A percentile compares a stretch with the other conserved stretches of the same genome.
Conservation (phyloP, 2,113 vertebrate species). For the Saguinus midas region DNA sequence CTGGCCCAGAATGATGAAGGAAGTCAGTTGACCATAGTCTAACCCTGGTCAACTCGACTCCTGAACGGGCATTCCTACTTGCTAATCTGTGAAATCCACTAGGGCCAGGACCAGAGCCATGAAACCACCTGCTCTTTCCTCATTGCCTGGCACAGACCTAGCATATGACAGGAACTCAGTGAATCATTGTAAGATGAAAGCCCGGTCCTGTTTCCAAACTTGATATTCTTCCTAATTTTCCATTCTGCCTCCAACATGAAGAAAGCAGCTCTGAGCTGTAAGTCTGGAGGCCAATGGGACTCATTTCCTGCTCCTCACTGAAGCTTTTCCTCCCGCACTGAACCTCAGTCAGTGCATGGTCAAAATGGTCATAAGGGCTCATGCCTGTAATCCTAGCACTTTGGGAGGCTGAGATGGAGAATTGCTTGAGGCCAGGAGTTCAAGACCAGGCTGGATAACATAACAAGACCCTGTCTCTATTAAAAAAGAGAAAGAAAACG, state of each 20-base stretch:
- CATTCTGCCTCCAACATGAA: not conserved
- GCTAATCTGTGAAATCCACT: not conserved
- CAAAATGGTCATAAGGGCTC: not conserved
- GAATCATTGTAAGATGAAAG: not conserved
- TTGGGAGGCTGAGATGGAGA: no score
- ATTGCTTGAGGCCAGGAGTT: no score
- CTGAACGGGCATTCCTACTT: not conserved
- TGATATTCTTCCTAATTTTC: not conserved
- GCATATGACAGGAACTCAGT: not conserved
- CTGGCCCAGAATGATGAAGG: not conserved
- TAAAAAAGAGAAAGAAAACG: no score
- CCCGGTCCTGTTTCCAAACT: not conserved
- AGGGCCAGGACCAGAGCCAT: not conserved
- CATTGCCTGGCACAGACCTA: not conserved
- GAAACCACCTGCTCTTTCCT: fast-evolving
- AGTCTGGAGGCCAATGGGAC: not conserved
- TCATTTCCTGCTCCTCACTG: not conserved
- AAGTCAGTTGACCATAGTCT: not conserved
- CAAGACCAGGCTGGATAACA: no score
- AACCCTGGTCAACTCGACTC: not conserved
- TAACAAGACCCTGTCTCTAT: no score
- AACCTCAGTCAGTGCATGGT: not conserved
- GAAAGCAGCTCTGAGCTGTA: not conserved
- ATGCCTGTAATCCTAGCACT: no score
- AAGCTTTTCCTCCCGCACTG: fast-evolving